phyloP scores from a whole-genome alignment of 2,888 invertebrate species.

The Archips crataeganus region DNA sequence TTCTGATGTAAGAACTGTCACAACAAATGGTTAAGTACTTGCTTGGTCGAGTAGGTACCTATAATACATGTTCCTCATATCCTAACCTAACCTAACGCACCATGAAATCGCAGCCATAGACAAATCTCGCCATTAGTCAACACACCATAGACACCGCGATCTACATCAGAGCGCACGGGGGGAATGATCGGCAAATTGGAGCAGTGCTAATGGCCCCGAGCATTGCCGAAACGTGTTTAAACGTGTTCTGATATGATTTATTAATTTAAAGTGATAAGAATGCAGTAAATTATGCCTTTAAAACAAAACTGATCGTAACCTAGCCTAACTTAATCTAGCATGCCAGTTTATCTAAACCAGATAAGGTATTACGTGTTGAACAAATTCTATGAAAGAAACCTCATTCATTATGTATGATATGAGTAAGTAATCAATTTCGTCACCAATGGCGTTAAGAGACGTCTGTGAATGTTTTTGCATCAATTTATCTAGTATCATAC shows the following conservation, averaged over 20 bases:
- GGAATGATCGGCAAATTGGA: constrained; percentile 32
- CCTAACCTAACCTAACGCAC: constrained; percentile 21
- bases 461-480: too few relatives aligned
- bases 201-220: constrained; percentile 23
- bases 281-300: neutral
- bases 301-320: neutral
- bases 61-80: neutral
- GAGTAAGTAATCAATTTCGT: too few relatives aligned
- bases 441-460: too few relatives aligned
- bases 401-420: too few relatives aligned
- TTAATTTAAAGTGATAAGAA: neutral
- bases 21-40: too few relatives aligned
- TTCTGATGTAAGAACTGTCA: too few relatives aligned
- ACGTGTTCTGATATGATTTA: constrained; percentile 7
- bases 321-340: neutral
- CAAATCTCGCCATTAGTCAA: neutral
- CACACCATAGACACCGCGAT: constrained; percentile 9
- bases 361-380: neutral
- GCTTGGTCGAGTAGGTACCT: too few relatives aligned
- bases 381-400: too few relatives aligned
- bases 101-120: neutral
- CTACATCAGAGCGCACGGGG: constrained; percentile 15
- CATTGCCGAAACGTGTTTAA: constrained; percentile 6
- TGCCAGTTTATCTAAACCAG: neutral
- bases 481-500: too few relatives aligned